phyloP scores from a whole-genome alignment of 2,888 invertebrate species.

The Nomada fucata region DNA sequence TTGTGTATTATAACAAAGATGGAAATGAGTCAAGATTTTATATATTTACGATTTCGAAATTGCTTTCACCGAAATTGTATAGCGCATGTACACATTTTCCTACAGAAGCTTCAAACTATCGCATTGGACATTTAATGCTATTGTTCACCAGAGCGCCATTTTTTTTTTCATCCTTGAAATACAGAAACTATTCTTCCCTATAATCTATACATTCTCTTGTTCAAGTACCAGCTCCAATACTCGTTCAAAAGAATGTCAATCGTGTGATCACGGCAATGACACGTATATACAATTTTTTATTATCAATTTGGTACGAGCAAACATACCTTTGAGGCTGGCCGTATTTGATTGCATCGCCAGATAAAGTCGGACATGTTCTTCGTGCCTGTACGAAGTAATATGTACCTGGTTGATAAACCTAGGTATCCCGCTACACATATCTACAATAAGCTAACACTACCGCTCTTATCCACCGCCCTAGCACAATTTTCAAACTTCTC shows the following conservation, averaged over 20 bases:
- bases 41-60: background rate
- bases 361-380: conserved; percentile 26
- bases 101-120: background rate
- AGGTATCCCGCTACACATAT: background rate
- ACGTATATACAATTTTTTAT: conserved; percentile 4
- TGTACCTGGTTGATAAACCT: conserved; percentile 25
- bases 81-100: background rate
- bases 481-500: no score
- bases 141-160: no score
- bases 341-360: conserved; percentile 29
- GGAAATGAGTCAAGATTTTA: background rate
- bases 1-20: background rate
- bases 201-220: background rate
- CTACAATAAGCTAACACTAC: no score
- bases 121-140: no score
- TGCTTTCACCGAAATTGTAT: no score
- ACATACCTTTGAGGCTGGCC: conserved; percentile 34
- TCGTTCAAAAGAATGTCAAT: background rate
- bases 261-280: background rate
- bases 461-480: no score
- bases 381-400: conserved; percentile 2
- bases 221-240: background rate
- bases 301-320: conserved; percentile 35
- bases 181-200: no score
- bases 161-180: no score